Percentiles rank a stretch among this genome's conserved stretches.
phyloP scores from a whole-genome alignment of 2,888 invertebrate species.

The Clistopyga incitator region DNA sequence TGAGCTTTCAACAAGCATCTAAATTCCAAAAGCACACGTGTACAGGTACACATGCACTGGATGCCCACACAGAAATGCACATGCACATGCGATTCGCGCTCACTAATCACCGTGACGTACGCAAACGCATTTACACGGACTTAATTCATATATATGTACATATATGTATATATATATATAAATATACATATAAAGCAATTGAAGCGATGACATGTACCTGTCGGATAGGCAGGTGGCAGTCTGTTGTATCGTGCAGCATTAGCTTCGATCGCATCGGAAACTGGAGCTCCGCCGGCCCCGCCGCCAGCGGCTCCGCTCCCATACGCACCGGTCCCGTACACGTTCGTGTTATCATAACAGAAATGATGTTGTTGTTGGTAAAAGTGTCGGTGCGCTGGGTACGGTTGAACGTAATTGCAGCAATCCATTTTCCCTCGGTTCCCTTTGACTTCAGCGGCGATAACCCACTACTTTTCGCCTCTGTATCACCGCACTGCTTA shows the following conservation, averaged over 20 bases:
- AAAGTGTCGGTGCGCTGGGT: conserved; percentile 78
- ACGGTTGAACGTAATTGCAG: conserved; percentile 82
- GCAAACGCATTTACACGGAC: not conserved
- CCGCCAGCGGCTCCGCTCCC: conserved; percentile 60
- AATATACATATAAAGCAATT: not conserved
- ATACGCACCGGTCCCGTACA: conserved; percentile 73
- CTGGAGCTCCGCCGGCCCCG: conserved; percentile 71
- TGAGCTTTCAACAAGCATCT: not conserved
- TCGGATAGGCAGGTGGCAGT: conserved; percentile 80
- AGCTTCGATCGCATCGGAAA: conserved; percentile 78
- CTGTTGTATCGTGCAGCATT: conserved; percentile 78
- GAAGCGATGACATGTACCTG: conserved; percentile 76
- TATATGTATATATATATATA: not conserved
- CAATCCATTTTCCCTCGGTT: conserved; percentile 78
- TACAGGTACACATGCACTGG: not conserved
- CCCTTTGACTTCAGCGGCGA: conserved; percentile 26
- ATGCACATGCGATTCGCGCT: not conserved
- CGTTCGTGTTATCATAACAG: conserved; percentile 80
- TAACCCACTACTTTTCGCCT: not conserved
- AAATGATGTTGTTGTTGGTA: conserved; percentile 78
- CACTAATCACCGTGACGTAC: conserved; percentile 13
- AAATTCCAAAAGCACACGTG: conserved; percentile 4
- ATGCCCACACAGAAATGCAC: not conserved
- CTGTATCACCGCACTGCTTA: conserved; percentile 2
- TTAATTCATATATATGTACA: not conserved